Evolutionary conservation across 2,113 vertebrate species (phyloP).

Genomic region (Ranitomeya variabilis): DNA sequence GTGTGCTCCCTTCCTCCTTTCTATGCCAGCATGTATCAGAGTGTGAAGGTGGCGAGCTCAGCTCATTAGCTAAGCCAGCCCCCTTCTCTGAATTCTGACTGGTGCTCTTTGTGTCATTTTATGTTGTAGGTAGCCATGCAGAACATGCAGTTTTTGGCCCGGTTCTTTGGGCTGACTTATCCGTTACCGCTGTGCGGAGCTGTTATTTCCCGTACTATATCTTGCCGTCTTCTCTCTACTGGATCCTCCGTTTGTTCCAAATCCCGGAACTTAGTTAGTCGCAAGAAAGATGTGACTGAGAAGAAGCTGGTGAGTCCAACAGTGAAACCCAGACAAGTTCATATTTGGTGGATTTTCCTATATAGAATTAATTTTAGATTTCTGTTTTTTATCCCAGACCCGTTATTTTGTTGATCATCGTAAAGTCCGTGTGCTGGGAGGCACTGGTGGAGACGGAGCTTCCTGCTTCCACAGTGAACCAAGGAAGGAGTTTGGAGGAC

Average conservation of each 20-base stretch:
- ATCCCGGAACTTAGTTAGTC: background rate
- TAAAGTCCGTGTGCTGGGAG: conserved; percentile 79
- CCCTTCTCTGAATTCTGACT: background rate
- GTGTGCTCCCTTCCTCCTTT: too few species aligned
- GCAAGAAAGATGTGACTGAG: conserved; percentile 36
- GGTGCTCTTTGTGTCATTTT: background rate
- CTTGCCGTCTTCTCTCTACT: background rate
- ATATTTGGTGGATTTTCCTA: background rate
- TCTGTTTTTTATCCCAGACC: conserved; percentile 70
- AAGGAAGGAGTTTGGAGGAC: conserved; percentile 92
- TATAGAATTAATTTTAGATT: background rate
- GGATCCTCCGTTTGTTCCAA: background rate
- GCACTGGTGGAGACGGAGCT: conserved; percentile 80
- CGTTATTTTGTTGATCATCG: conserved; percentile 86
- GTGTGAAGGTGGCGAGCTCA: too few species aligned
- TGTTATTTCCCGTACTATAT: background rate
- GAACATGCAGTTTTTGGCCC: background rate
- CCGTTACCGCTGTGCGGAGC: background rate
- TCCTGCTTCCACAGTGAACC: conserved; percentile 90
- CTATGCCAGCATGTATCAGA: too few species aligned
- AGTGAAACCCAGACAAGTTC: background rate
- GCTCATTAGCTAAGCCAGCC: too few species aligned
- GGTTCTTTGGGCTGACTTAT: background rate
- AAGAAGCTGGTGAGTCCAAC: conserved; percentile 49
- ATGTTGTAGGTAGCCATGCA: conserved; percentile 22